phyloP scores from a whole-genome alignment of 2,888 invertebrate species.

The Dryocosmus kuriphilus region DNA sequence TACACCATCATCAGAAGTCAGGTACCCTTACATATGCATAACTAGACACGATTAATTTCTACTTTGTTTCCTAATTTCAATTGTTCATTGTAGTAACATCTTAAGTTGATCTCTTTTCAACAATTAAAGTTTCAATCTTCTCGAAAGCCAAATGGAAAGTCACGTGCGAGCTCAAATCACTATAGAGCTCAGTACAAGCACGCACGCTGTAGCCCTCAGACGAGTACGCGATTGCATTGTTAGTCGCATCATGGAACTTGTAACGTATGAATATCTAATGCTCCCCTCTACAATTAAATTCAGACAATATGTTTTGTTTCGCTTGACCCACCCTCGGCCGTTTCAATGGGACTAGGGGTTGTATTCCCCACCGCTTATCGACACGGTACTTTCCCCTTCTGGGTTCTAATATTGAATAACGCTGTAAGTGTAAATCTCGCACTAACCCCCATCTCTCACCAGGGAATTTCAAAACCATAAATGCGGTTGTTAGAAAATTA shows the following conservation, averaged over 20 bases:
- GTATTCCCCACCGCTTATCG: constrained; percentile 49
- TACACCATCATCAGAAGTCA: background rate
- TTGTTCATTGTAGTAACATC: background rate
- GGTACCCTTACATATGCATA: background rate
- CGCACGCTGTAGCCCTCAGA: constrained; percentile 49
- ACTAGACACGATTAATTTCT: background rate
- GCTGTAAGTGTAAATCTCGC: constrained; percentile 70
- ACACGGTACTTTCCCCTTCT: constrained; percentile 57
- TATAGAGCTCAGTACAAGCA: constrained; percentile 5
- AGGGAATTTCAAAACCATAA: constrained; percentile 34
- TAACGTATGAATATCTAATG: constrained; percentile 77
- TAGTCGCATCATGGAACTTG: constrained; percentile 71
- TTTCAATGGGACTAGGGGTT: constrained; percentile 54
- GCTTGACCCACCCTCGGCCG: constrained; percentile 58
- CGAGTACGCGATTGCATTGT: constrained; percentile 60
- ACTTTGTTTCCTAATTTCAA: background rate
- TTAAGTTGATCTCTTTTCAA: constrained; percentile 7
- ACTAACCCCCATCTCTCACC: constrained; percentile 51
- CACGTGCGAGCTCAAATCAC: constrained; percentile 26
- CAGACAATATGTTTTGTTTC: constrained; percentile 77
- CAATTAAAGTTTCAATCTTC: constrained; percentile 14
- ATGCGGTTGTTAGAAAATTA: constrained; percentile 23
- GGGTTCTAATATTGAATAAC: constrained; percentile 61
- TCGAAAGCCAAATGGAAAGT: constrained; percentile 26
- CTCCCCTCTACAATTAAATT: constrained; percentile 76